These are phyloP conservation scores for Drosophila demipolita DNA, from an alignment of 2,888 invertebrate species.

Conservation along the genomic window DNA sequence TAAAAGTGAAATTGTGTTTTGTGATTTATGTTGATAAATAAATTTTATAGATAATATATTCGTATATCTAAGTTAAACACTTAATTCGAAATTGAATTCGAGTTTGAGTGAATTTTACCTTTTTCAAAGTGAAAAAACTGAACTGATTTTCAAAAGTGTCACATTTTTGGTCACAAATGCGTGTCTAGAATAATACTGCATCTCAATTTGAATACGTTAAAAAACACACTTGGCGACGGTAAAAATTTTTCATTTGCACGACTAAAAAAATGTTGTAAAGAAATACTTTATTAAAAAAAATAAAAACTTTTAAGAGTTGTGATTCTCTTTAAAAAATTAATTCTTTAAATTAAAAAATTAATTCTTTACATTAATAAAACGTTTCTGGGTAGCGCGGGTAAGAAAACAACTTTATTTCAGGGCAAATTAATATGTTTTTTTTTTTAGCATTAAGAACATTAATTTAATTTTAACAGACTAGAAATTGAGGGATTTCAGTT, in stretches of 20 bases:
- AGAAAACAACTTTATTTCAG: constrained; percentile 36
- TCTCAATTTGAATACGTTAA: neutral
- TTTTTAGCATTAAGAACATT: constrained; percentile 29
- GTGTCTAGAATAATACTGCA: no score
- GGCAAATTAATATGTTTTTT: constrained; percentile 3
- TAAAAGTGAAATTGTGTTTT: constrained; percentile 41
- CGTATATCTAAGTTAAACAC: neutral
- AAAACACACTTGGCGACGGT: neutral
- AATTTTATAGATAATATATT: constrained; percentile 10
- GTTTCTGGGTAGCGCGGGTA: neutral
- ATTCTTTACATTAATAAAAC: neutral
- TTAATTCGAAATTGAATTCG: neutral
- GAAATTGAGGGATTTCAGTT: constrained; percentile 54
- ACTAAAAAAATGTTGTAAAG: neutral
- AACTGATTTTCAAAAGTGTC: neutral
- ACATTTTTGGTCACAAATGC: neutral
- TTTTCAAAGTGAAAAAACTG: neutral
- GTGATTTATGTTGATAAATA: constrained; percentile 54
- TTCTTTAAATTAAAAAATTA: neutral
- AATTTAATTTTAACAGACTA: constrained; percentile 45
- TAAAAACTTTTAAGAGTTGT: neutral
- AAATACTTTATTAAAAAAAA: neutral
- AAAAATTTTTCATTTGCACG: neutral
- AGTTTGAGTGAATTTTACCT: neutral
- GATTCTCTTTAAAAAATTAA: neutral